Conservation (phyloP, 2,113 vertebrate species). For the Merops nubicus region DNA sequence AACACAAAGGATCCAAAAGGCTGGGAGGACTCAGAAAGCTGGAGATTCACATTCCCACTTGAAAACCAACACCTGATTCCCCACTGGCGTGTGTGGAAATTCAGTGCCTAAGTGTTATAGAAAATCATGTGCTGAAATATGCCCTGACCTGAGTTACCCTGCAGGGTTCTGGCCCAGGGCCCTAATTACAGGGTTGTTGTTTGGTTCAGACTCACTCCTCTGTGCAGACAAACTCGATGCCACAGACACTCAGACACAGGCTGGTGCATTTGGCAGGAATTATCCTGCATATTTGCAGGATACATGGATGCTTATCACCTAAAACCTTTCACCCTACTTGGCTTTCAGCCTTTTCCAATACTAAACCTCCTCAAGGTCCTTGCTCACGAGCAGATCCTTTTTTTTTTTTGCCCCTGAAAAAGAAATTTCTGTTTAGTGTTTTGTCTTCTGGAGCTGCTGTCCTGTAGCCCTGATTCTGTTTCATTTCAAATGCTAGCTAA, state of each 20-base stretch:
- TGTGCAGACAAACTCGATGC: not conserved
- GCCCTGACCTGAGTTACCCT: not conserved
- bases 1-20: not conserved
- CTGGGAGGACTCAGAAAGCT: not conserved
- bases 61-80: not conserved
- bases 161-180: not conserved
- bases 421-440: not conserved
- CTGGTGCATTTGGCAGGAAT: accelerated
- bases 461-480: not conserved
- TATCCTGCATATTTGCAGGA: too few relatives aligned
- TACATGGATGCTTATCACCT: not conserved
- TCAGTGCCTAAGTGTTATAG: accelerated
- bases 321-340: not conserved
- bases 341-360: not conserved
- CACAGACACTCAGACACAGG: not conserved
- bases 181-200: not conserved
- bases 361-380: not conserved
- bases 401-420: accelerated
- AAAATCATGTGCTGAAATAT: not conserved
- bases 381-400: not conserved
- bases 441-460: not conserved
- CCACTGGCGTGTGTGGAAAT: not conserved
- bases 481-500: not conserved
- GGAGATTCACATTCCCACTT: not conserved
- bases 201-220: not conserved